phyloP scores from a whole-genome alignment of 2,797 vertebrate species.

The Odontamblyopus rebecca region DNA sequence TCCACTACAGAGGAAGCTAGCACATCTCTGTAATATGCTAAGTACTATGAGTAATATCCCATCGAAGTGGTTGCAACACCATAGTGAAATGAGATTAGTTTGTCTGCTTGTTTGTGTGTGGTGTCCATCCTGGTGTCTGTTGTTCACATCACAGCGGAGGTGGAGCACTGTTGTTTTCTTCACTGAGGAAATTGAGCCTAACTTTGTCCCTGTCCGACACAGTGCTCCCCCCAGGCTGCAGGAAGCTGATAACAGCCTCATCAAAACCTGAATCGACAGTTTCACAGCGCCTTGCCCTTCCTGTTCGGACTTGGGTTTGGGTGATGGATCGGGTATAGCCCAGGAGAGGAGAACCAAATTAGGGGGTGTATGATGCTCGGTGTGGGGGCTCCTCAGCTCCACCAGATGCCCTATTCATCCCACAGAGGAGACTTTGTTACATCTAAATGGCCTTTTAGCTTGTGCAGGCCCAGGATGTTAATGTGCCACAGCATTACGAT shows the following conservation, averaged over 20 bases:
- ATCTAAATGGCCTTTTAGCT: constrained; percentile 72
- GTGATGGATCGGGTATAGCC: constrained; percentile 42
- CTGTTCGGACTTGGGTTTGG: constrained; percentile 58
- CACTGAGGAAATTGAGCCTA: constrained; percentile 59
- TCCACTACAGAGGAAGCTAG: too few species aligned
- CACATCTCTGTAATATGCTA: background rate
- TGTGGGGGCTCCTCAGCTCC: constrained; percentile 56
- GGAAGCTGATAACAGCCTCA: constrained; percentile 72
- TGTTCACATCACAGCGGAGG: constrained; percentile 39
- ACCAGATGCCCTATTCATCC: constrained; percentile 78
- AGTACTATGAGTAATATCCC: background rate
- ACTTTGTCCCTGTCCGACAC: constrained; percentile 65
- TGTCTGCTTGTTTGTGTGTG: constrained; percentile 18
- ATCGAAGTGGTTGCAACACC: background rate
- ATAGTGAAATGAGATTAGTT: background rate
- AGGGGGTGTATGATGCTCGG: constrained; percentile 25
- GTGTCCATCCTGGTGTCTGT: constrained; percentile 18
- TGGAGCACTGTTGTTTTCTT: constrained; percentile 51
- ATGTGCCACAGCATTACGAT: constrained; percentile 69
- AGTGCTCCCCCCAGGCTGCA: constrained; percentile 58
- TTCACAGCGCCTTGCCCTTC: constrained; percentile 69
- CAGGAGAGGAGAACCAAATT: constrained; percentile 23
- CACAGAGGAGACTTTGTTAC: constrained; percentile 81
- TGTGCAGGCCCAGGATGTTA: constrained; percentile 71
- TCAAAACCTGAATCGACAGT: constrained; percentile 73